These are phyloP conservation scores for Drosophila pegasa DNA, from an alignment of 2,888 invertebrate genomes.

Conservation along the genomic window DNA sequence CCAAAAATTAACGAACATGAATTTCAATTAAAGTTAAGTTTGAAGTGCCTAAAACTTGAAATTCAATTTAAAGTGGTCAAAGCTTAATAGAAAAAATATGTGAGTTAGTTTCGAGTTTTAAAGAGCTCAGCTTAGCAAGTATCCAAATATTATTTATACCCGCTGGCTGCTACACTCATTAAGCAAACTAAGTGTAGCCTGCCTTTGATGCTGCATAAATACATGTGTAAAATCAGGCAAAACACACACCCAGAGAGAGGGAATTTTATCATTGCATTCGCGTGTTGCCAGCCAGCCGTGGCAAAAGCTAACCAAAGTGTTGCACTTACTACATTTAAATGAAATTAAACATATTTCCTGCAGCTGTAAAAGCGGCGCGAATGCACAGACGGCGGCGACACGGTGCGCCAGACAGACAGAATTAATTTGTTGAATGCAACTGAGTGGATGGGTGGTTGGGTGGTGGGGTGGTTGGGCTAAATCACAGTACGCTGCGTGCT, in stretches of 20 bases:
- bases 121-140: background rate
- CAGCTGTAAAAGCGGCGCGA: constrained; percentile 60
- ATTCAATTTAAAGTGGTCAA: background rate
- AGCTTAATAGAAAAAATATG: background rate
- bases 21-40: constrained; percentile 16
- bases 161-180: constrained; percentile 34
- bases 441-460: constrained; percentile 18
- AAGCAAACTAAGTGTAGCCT: constrained; percentile 40
- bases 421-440: constrained; percentile 75
- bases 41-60: constrained; percentile 1
- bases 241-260: constrained; percentile 12
- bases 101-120: background rate
- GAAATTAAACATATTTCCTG: constrained; percentile 79
- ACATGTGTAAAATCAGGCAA: constrained; percentile 31
- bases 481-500: background rate
- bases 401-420: constrained; percentile 42
- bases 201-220: constrained; percentile 45
- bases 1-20: constrained; percentile 22
- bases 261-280: constrained; percentile 25
- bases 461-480: constrained; percentile 1
- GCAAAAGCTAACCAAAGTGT: constrained; percentile 73
- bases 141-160: background rate
- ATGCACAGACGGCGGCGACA: constrained; percentile 12
- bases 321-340: constrained; percentile 77
- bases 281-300: constrained; percentile 23